A percentile compares a stretch with the other conserved stretches of the same genome.
Conservation (phyloP, 2,797 vertebrate species). For the Phylloscopus collybita region DNA sequence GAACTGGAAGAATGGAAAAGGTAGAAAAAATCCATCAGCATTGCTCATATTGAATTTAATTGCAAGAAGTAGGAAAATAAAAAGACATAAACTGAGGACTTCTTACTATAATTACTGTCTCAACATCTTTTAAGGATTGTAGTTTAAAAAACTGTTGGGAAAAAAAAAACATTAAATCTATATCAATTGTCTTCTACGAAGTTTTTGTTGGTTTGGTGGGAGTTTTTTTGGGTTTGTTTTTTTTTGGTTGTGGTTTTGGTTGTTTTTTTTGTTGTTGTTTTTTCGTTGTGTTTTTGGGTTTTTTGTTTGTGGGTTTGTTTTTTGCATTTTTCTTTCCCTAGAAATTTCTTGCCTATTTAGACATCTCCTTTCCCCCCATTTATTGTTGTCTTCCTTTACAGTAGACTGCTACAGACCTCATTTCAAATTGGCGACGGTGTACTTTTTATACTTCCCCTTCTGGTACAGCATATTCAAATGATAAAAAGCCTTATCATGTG, state of each 20-base stretch:
- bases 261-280: too few species aligned
- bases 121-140: not conserved
- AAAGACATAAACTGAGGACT: not conserved
- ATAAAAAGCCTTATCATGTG: constrained; percentile 1
- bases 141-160: not conserved
- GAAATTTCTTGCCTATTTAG: not conserved
- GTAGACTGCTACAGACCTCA: not conserved
- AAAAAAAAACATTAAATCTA: not conserved
- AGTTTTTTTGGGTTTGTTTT: not conserved
- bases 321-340: too few species aligned
- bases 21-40: not conserved
- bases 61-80: not conserved
- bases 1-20: not conserved
- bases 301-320: too few species aligned
- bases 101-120: not conserved
- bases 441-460: constrained; percentile 4
- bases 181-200: not conserved
- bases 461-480: not conserved
- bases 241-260: too few species aligned
- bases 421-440: not conserved
- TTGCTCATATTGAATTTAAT: not conserved
- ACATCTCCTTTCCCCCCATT: not conserved
- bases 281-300: too few species aligned
- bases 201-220: too few species aligned
- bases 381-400: not conserved